Conservation (phyloP, 2,888 invertebrate species). For the Aricia artaxerxes region DNA sequence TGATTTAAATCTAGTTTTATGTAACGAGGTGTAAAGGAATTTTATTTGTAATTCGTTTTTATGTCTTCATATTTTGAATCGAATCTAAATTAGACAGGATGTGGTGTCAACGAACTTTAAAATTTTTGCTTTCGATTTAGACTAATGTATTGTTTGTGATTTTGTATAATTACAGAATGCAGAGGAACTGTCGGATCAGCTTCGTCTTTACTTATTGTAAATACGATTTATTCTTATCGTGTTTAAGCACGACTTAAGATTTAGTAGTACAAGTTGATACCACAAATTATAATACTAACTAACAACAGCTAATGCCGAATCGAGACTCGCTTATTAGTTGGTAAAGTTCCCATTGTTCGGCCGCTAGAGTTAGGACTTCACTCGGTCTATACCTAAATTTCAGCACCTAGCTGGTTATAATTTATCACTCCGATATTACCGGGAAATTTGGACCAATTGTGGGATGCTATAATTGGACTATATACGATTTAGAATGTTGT, state of each 20-base stretch:
- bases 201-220: too few species aligned
- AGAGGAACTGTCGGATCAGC: too few species aligned
- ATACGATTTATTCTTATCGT: not conserved
- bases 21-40: not conserved
- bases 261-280: constrained; percentile 35
- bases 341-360: constrained; percentile 48
- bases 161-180: too few species aligned
- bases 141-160: too few species aligned
- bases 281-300: constrained; percentile 45
- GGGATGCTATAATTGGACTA: constrained; percentile 23
- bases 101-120: too few species aligned
- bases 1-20: not conserved
- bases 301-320: constrained; percentile 49
- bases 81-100: not conserved
- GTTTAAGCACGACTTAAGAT: constrained; percentile 23
- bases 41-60: not conserved
- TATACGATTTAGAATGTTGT: constrained; percentile 19
- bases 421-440: constrained; percentile 39
- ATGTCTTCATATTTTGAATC: not conserved
- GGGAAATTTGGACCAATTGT: constrained; percentile 35
- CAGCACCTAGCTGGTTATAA: constrained; percentile 41
- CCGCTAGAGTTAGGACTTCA: constrained; percentile 38
- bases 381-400: constrained; percentile 42
- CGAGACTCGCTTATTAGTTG: constrained; percentile 47
- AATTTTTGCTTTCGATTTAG: too few species aligned